Percentiles rank a stretch among this genome's conserved stretches.
Conservation (phyloP, 2,113 vertebrate species). For the Cariama cristata region DNA sequence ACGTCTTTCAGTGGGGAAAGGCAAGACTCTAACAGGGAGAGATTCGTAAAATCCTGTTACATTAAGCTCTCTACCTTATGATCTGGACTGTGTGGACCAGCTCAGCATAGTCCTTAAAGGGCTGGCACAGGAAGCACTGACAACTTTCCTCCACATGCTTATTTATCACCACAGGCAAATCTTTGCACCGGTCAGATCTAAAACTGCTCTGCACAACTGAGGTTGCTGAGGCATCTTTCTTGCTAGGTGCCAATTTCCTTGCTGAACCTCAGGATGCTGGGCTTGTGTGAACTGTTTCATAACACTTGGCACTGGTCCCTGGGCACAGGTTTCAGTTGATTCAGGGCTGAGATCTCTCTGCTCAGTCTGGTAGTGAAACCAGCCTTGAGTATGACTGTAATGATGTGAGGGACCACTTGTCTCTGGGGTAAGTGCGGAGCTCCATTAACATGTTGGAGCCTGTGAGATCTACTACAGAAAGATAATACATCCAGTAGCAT, state of each 20-base stretch:
- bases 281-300: neutral
- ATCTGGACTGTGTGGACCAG: neutral
- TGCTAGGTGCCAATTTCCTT: neutral
- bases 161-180: neutral
- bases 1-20: neutral
- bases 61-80: neutral
- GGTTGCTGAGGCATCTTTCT: neutral
- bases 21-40: neutral
- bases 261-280: neutral
- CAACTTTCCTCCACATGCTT: neutral
- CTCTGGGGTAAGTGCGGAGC: fast-evolving
- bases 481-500: neutral
- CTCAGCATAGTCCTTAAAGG: neutral
- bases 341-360: neutral
- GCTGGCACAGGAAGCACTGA: neutral
- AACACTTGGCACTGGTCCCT: neutral
- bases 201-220: neutral
- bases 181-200: neutral
- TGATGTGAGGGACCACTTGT: neutral
- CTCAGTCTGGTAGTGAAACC: neutral
- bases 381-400: fast-evolving
- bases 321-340: fast-evolving
- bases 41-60: neutral
- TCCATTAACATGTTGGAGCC: neutral
- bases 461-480: neutral